These are phyloP conservation scores for Microchirus variegatus DNA, from an alignment of 2,797 vertebrate species.

Conservation along the genomic window DNA sequence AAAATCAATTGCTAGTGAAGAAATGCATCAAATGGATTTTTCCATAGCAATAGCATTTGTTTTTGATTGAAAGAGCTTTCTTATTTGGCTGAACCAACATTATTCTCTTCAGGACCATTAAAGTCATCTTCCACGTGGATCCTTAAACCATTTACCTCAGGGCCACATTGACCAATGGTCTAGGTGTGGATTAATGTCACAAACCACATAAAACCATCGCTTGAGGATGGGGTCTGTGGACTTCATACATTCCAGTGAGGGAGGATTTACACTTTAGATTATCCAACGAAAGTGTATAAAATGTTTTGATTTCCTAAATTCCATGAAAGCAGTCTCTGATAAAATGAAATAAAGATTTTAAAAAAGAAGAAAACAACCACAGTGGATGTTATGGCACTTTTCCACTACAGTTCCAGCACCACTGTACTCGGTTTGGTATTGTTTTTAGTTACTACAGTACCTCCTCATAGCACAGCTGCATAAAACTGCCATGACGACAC, in stretches of 20 bases:
- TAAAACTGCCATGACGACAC: too few relatives aligned
- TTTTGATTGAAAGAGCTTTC: not conserved
- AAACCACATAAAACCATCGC: conserved; percentile 38
- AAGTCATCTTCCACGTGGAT: conserved; percentile 24
- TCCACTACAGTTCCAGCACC: too few relatives aligned
- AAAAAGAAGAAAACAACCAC: conserved; percentile 5
- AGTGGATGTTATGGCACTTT: not conserved
- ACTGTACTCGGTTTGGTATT: too few relatives aligned
- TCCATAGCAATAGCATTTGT: not conserved
- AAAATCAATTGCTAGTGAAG: too few relatives aligned
- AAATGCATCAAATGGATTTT: too few relatives aligned
- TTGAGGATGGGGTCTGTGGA: conserved; percentile 43
- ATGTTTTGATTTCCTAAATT: conserved; percentile 32
- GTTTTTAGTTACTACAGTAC: too few relatives aligned
- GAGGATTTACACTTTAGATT: conserved; percentile 28
- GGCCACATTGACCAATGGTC: conserved; percentile 45
- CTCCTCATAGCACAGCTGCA: too few relatives aligned
- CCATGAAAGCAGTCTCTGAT: conserved; percentile 2
- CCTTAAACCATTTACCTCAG: conserved; percentile 52
- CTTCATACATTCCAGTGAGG: conserved; percentile 56
- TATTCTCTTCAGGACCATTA: not conserved
- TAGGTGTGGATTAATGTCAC: conserved; percentile 60
- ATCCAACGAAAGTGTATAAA: conserved; percentile 6
- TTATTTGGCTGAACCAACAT: not conserved
- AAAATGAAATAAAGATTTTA: not conserved